A percentile compares a stretch with the other conserved stretches of the same genome.
Evolutionary conservation across 2,113 vertebrate species (phyloP).

Genomic region (Alethe castanea): DNA sequence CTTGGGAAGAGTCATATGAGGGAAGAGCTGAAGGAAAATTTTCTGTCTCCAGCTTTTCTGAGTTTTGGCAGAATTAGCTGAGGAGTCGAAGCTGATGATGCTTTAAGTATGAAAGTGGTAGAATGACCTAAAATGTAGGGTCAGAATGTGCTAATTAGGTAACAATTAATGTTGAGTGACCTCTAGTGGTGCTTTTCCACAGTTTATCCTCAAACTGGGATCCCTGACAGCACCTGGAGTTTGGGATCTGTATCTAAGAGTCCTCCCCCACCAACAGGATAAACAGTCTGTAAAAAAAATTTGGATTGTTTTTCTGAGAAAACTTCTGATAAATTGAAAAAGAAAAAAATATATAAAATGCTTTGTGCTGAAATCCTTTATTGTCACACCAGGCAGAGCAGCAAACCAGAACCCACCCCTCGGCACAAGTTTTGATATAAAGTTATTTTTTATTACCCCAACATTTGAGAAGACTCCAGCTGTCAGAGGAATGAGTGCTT

Average conservation of each 20-base stretch:
- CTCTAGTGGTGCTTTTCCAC: slow-evolving; percentile 47
- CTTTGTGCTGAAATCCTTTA: not conserved
- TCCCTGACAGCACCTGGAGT: not conserved
- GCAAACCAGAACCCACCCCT: not conserved
- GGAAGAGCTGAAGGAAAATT: not conserved
- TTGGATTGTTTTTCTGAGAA: not conserved
- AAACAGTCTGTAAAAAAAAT: not conserved
- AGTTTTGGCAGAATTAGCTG: not conserved
- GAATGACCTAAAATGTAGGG: not conserved
- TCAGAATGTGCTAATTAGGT: slow-evolving; percentile 15
- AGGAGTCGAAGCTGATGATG: not conserved
- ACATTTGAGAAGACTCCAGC: not conserved
- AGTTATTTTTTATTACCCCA: not conserved
- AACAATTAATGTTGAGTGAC: slow-evolving; percentile 56
- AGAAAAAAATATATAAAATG: not conserved
- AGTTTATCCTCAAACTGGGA: not conserved
- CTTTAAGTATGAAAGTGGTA: not conserved
- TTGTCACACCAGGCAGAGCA: not conserved
- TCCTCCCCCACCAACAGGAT: rapidly evolving
- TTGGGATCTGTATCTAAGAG: not conserved
- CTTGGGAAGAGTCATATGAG: not conserved
- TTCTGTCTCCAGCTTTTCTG: not conserved
- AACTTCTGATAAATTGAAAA: not conserved
- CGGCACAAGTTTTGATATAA: rapidly evolving
- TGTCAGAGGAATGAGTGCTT: not conserved